phyloP scores from a whole-genome alignment of 2,888 invertebrate genomes.

The Chalcis sispes region DNA sequence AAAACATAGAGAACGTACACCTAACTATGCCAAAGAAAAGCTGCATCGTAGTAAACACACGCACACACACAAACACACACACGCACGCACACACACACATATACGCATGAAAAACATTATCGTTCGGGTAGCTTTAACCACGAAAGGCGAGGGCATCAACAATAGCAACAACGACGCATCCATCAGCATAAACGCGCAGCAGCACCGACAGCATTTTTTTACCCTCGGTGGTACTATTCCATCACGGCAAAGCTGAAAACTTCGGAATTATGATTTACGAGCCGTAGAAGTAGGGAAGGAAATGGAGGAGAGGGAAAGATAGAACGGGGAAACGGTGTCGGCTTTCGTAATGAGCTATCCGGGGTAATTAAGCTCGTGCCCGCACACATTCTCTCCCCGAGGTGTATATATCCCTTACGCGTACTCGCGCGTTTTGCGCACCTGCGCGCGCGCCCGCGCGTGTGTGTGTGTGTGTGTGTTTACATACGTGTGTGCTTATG shows the following conservation, averaged over 20 bases:
- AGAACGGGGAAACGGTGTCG: conserved; percentile 42
- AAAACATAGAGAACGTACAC: too few relatives aligned
- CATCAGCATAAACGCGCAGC: background rate
- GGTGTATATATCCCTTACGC: too few relatives aligned
- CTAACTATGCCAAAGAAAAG: too few relatives aligned
- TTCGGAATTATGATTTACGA: conserved; percentile 47
- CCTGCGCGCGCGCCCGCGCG: too few relatives aligned
- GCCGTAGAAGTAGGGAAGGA: background rate
- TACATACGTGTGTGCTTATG: background rate
- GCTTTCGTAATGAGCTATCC: conserved; percentile 62
- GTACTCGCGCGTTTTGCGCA: too few relatives aligned
- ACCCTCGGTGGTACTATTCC: background rate
- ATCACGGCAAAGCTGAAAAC: conserved; percentile 30
- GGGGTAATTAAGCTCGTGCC: conserved; percentile 61
- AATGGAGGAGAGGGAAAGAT: conserved; percentile 34
- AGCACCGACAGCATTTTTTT: conserved; percentile 20
- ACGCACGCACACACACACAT: too few relatives aligned
- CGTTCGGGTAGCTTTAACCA: too few relatives aligned
- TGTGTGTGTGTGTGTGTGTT: background rate
- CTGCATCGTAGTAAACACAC: too few relatives aligned
- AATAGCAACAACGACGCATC: background rate
- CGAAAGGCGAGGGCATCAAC: background rate
- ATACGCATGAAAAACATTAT: too few relatives aligned
- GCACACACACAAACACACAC: too few relatives aligned
- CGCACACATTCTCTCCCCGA: too few relatives aligned